Conservation (phyloP, 2,797 vertebrate species). For the Chromis chromis region DNA sequence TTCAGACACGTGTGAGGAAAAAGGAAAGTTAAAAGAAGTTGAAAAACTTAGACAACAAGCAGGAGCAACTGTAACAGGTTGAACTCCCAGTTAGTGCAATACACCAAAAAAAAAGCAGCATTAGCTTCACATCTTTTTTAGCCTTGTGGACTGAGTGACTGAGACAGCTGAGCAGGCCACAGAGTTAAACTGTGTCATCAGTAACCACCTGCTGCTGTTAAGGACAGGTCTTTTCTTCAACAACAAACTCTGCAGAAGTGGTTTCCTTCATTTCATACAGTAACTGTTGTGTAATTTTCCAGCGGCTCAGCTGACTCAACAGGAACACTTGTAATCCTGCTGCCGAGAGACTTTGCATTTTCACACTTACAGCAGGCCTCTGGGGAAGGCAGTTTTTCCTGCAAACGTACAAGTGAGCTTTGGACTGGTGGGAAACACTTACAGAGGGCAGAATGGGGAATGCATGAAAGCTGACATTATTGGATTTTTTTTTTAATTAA, state of each 20-base stretch:
- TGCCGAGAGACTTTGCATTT: slow-evolving; percentile 29
- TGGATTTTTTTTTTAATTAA: neutral
- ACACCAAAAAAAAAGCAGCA: neutral
- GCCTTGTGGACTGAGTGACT: slow-evolving; percentile 32
- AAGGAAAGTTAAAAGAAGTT: no score
- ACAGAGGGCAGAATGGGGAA: slow-evolving; percentile 1
- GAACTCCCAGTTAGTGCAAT: no score
- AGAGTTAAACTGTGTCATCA: slow-evolving; percentile 45
- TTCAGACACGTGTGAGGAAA: no score
- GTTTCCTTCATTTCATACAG: slow-evolving; percentile 8
- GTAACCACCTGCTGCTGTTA: slow-evolving; percentile 67
- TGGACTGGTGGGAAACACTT: slow-evolving; percentile 12
- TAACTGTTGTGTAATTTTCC: slow-evolving; percentile 34
- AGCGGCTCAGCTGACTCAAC: slow-evolving; percentile 38
- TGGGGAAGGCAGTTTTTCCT: slow-evolving; percentile 12
- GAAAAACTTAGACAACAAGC: slow-evolving; percentile 9
- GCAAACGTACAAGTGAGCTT: slow-evolving; percentile 37
- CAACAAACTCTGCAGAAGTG: slow-evolving; percentile 15
- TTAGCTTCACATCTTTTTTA: slow-evolving; percentile 30
- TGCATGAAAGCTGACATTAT: neutral
- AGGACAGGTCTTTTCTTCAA: slow-evolving; percentile 25
- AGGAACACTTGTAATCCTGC: slow-evolving; percentile 2
- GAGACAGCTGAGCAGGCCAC: slow-evolving; percentile 55
- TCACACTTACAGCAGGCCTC: slow-evolving; percentile 30
- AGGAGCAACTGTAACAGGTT: no score